A percentile compares a stretch with the other conserved stretches of the same genome.
Conservation (phyloP, 2,888 invertebrate species). For the Drosophila prolongata region DNA sequence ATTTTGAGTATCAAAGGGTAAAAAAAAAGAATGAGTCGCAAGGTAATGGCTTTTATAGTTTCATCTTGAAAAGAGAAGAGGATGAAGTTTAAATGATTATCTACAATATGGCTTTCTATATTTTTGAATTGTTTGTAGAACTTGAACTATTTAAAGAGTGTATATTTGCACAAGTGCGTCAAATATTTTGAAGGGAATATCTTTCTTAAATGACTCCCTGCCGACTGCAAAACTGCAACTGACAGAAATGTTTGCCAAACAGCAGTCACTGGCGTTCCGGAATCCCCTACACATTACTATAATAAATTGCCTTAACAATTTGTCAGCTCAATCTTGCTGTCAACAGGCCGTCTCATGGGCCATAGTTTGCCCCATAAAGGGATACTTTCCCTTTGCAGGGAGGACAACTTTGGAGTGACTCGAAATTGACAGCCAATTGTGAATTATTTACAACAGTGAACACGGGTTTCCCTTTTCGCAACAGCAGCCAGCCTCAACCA, state of each 20-base stretch:
- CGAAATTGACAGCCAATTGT: slow-evolving; percentile 59
- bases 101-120: too few relatives aligned
- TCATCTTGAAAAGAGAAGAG: too few relatives aligned
- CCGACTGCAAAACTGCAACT: background rate
- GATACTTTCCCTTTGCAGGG: slow-evolving; percentile 15
- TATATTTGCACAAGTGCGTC: background rate
- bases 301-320: slow-evolving; percentile 59
- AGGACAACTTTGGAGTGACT: slow-evolving; percentile 6
- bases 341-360: slow-evolving; percentile 39
- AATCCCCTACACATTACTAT: slow-evolving; percentile 1
- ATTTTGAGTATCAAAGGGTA: background rate
- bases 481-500: background rate
- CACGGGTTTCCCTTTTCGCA: background rate
- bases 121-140: too few relatives aligned
- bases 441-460: slow-evolving; percentile 61
- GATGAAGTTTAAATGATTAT: too few relatives aligned
- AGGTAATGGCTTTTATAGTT: too few relatives aligned
- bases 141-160: background rate
- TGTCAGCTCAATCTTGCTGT: slow-evolving; percentile 58
- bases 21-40: background rate
- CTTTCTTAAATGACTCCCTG: background rate
- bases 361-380: slow-evolving; percentile 15
- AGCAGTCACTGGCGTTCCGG: background rate
- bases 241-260: background rate
- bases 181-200: background rate